Percentiles rank a stretch among this genome's conserved stretches.
These are phyloP conservation scores for Cotesia glomerata DNA, from an alignment of 1,140 invertebrate species.

Conservation along the genomic window DNA sequence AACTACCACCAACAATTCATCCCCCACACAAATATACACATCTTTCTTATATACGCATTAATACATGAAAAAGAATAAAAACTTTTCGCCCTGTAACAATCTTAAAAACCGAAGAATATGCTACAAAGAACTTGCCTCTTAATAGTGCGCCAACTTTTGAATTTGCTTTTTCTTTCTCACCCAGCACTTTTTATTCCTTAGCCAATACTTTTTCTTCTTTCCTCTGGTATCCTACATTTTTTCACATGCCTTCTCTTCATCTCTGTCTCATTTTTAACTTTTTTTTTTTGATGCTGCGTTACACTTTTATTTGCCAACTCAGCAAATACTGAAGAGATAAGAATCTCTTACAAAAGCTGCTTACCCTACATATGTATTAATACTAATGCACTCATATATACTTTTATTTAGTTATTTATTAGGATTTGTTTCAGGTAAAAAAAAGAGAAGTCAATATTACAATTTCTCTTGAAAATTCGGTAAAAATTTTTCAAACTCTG, in stretches of 20 bases:
- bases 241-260: neutral
- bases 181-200: slow-evolving; percentile 20
- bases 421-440: too few species aligned
- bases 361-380: neutral
- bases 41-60: neutral
- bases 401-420: neutral
- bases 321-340: too few species aligned
- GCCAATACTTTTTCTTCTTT: neutral
- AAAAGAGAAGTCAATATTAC: too few species aligned
- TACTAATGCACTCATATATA: too few species aligned
- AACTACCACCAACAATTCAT: neutral
- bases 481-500: too few species aligned
- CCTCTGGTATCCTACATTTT: neutral
- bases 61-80: neutral
- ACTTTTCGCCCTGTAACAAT: slow-evolving; percentile 17
- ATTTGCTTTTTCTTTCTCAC: slow-evolving; percentile 17
- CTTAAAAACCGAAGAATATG: slow-evolving; percentile 23
- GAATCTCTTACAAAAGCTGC: neutral
- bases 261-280: slow-evolving; percentile 5
- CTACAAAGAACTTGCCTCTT: slow-evolving; percentile 16
- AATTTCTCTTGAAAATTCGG: too few species aligned
- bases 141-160: slow-evolving; percentile 30
- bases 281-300: slow-evolving; percentile 1
- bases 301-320: neutral
- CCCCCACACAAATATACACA: neutral